Conservation (phyloP, 2,888 invertebrate species). For the Coenonympha glycerion region DNA sequence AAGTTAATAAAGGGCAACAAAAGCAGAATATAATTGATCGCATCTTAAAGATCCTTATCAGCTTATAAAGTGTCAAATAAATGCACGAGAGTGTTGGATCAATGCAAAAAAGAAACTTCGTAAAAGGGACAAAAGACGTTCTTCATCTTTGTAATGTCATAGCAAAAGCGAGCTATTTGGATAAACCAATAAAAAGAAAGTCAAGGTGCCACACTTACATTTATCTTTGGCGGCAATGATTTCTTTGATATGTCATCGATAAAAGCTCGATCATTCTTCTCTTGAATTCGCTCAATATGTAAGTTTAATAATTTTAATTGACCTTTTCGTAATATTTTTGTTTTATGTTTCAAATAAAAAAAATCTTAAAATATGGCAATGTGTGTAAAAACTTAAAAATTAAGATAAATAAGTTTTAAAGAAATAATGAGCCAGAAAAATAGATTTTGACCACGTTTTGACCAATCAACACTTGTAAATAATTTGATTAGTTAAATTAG, state of each 20-base stretch:
- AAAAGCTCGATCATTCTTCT: slow-evolving; percentile 33
- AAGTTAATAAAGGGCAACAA: slow-evolving; percentile 11
- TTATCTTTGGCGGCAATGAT: slow-evolving; percentile 33
- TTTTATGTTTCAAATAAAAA: no score
- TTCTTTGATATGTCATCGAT: slow-evolving; percentile 34
- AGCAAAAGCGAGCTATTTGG: slow-evolving; percentile 32
- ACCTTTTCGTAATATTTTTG: no score
- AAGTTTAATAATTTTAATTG: slow-evolving; percentile 6
- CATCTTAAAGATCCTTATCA: slow-evolving; percentile 11
- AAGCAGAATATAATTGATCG: slow-evolving; percentile 15
- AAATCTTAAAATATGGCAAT: no score
- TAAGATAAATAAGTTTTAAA: no score
- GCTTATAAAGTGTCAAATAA: slow-evolving; percentile 20
- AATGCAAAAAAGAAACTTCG: slow-evolving; percentile 24
- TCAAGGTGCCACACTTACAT: slow-evolving; percentile 30
- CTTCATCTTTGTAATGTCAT: slow-evolving; percentile 58
- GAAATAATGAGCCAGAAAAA: no score
- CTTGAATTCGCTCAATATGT: slow-evolving; percentile 5
- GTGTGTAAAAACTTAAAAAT: no score
- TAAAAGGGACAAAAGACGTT: slow-evolving; percentile 55
- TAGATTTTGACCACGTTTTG: no score
- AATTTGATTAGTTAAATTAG: no score
- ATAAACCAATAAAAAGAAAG: slow-evolving; percentile 33
- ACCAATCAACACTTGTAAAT: no score
- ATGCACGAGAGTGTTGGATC: slow-evolving; percentile 23